Conservation (phyloP, 2,888 invertebrate species). For the Xanthia icteritia region DNA sequence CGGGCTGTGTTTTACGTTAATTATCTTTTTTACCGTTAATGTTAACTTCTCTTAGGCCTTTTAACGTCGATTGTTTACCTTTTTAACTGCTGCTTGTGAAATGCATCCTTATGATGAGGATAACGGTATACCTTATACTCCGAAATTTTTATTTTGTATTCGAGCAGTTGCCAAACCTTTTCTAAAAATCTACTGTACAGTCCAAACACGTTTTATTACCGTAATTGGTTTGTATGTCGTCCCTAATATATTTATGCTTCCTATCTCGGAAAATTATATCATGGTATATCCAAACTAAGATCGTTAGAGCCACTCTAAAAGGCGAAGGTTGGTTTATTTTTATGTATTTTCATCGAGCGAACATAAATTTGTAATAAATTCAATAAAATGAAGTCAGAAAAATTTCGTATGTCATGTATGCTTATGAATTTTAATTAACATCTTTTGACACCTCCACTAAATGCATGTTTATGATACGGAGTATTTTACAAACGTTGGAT, state of each 20-base stretch:
- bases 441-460: constrained; percentile 50
- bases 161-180: constrained; percentile 19
- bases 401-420: constrained; percentile 6
- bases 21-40: constrained; percentile 70
- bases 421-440: constrained; percentile 59
- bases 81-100: constrained; percentile 37
- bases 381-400: constrained; percentile 42
- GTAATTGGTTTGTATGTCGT: constrained; percentile 24
- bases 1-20: constrained; percentile 66
- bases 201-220: constrained; percentile 34
- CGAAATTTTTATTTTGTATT: constrained; percentile 17
- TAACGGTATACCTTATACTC: constrained; percentile 20
- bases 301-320: constrained; percentile 55
- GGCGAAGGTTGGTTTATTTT: constrained; percentile 49
- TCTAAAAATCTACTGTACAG: constrained; percentile 36
- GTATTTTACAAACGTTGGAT: constrained; percentile 39
- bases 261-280: constrained; percentile 34
- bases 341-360: constrained; percentile 40
- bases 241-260: constrained; percentile 45
- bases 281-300: constrained; percentile 21
- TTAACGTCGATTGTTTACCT: constrained; percentile 36
- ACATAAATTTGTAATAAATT: constrained; percentile 44
- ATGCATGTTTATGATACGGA: constrained; percentile 50
- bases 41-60: constrained; percentile 54
- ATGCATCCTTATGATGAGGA: constrained; percentile 11